Conservation (phyloP, 2,797 vertebrate genomes). For the Sebastes miniatus region DNA sequence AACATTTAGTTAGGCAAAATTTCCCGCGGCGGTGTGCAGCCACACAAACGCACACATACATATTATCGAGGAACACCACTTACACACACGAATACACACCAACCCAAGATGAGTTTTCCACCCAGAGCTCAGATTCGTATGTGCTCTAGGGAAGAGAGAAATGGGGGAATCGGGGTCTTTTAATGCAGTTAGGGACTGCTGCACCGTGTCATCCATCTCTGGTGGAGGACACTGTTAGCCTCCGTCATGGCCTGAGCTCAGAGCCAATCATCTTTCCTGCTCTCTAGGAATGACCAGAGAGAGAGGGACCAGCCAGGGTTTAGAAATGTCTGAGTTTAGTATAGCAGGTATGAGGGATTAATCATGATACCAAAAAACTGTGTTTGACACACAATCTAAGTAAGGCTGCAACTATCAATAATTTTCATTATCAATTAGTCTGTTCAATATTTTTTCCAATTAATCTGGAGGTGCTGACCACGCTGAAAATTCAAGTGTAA, state of each 20-base stretch:
- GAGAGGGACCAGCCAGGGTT: not conserved
- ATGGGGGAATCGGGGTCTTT: constrained; percentile 11
- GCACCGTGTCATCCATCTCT: constrained; percentile 35
- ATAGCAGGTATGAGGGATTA: not conserved
- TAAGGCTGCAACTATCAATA: not conserved
- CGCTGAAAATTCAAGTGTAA: no score
- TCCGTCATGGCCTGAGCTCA: constrained; percentile 1
- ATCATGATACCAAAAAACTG: not conserved
- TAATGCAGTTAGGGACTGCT: constrained; percentile 35
- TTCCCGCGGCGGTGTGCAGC: not conserved
- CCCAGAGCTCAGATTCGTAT: constrained; percentile 20
- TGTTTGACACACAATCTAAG: not conserved
- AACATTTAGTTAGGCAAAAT: constrained; percentile 5
- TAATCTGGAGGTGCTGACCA: not conserved
- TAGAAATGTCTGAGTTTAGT: not conserved
- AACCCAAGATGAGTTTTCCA: constrained; percentile 24
- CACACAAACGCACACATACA: not conserved
- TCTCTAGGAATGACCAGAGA: constrained; percentile 21
- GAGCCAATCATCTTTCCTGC: constrained; percentile 23
- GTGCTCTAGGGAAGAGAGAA: constrained; percentile 21
- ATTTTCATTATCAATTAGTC: not conserved
- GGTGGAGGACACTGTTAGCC: constrained; percentile 31
- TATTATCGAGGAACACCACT: not conserved
- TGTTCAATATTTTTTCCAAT: not conserved
- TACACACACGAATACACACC: not conserved